Base-by-base conservation (phyloP, 2,113 vertebrate genomes). In the Tretioscincus oriximinensis region DNA sequence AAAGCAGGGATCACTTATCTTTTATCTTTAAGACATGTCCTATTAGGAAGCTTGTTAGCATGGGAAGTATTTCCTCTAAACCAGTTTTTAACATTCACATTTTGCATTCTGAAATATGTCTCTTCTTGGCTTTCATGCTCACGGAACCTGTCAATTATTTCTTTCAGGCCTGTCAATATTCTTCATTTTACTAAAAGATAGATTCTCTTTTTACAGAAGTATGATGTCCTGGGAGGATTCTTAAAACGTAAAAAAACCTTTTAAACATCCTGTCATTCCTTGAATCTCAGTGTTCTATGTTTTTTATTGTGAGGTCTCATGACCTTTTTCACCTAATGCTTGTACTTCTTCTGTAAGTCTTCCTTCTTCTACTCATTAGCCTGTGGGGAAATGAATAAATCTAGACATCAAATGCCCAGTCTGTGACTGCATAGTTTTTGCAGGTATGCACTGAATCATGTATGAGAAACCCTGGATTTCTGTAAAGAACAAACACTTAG, bases 121-220 rank as follows among this genome's bases (percentile, higher is more conserved):
- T 82, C 0, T 0, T 86, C 76, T 88, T 65, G 11, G 78, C 35
- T 77, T 65, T 12, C 20, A 73, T 47, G 68, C 61, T 79, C 73
- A 26, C 78, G 86, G 76, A 82, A 75, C 64, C 2, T 47, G 20
- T 80, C 78, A 78, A 82, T 83, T 35, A 82, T n/a, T 58, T 54
- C 61, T 31, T 31, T 0, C 0, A 45, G 58, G 28, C 6, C n/a
- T 84, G 84, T 81, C 49, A 49, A 61, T 84, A 71, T 78, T n/a
- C 0, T 0, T 82, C 35, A 49, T 1, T 0, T 61, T 49, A 7
- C 31, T 3, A 74, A 72, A 47, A 14, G 81, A 80, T 54, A 75
- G 49, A 69, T 84, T 82, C 58, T 0, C 71, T 77, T 84, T 76
- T 47, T 51, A 47, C 67, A 61, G 63, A 63, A 73, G n/a, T 70